Evolutionary conservation across 2,113 vertebrate species (phyloP).

Genomic region (Chunga burmeisteri): DNA sequence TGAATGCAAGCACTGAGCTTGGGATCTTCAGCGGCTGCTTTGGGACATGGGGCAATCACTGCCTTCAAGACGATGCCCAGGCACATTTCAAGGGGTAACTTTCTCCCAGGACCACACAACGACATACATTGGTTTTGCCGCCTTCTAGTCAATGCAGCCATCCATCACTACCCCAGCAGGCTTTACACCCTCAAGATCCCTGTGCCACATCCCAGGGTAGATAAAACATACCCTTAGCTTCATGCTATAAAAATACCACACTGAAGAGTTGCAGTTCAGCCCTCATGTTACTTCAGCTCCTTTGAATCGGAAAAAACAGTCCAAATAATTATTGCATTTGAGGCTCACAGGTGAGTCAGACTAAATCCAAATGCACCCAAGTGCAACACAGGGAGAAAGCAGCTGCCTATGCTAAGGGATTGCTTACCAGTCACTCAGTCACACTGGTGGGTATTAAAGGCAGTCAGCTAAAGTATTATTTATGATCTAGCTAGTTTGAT

Average conservation of each 20-base stretch:
- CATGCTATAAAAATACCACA: neutral
- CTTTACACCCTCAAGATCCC: neutral
- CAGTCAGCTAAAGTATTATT: neutral
- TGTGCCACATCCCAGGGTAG: neutral
- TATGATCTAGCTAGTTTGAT: rapidly evolving
- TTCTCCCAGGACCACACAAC: neutral
- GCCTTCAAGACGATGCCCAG: neutral
- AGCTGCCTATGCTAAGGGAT: neutral
- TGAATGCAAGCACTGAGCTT: neutral
- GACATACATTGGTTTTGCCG: neutral
- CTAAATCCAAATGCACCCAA: neutral
- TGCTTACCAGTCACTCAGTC: neutral
- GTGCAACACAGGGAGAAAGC: neutral
- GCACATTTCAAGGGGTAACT: neutral
- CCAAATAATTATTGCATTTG: neutral
- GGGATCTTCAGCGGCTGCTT: neutral
- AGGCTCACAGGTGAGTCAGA: neutral
- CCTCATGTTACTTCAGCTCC: neutral
- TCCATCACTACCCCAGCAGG: neutral
- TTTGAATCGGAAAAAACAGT: neutral
- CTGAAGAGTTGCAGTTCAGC: neutral
- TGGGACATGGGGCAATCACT: neutral
- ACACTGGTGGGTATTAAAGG: neutral
- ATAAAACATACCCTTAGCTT: neutral
- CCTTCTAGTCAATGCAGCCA: neutral